Base-by-base conservation (phyloP, 2,888 invertebrate species). In the Melanchra persicariae region DNA sequence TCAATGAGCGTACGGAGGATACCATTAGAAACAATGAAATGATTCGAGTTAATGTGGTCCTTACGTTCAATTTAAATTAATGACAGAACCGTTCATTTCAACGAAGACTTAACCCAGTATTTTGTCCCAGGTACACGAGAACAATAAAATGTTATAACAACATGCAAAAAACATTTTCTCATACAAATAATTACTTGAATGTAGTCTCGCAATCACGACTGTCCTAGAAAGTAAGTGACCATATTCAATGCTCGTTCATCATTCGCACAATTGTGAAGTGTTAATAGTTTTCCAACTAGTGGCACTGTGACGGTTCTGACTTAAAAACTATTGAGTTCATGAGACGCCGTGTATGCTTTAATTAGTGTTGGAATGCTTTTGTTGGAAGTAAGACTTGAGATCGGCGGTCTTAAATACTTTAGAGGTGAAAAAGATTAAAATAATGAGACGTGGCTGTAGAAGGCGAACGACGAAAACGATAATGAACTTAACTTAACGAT, bases 181-280 rank as follows among this genome's bases (percentile, higher is more conserved):
- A 90, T 87, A 87, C 82, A 86, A 82, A 78, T 86, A 88, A 88
- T 88, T 87, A 83, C 82, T 83, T 75, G 74, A 81, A 68, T 73
- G 79, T 78, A 76, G 82, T 82, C 80, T 87, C 73, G 86, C 87
- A 89, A 88, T 87, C 84, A 85, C 81, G 77, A 82, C 71, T 84
- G 91, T 88, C 90, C 92, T 90, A 91, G 90, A 92, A 91, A 92
- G 87, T 85, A 86, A 90, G 75, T 88, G 90, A 90, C 91, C 90
- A 89, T 87, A 83, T 87, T 86, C 77, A 81, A 55, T 79, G 83
- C 74, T 84, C 80, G 82, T 86, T 85, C 85, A 87, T 84, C 77
- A 81, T 87, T 88, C 83, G 76, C 83, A 85, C 87, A 85, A 85
- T 88, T 87, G 85, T 87, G 68, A 68, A 73, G 57, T 73, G 61